Percentiles rank a stretch among this genome's conserved stretches.
Evolutionary conservation across 2,888 invertebrate species (phyloP).

Genomic region (Ophioninae sp.): DNA sequence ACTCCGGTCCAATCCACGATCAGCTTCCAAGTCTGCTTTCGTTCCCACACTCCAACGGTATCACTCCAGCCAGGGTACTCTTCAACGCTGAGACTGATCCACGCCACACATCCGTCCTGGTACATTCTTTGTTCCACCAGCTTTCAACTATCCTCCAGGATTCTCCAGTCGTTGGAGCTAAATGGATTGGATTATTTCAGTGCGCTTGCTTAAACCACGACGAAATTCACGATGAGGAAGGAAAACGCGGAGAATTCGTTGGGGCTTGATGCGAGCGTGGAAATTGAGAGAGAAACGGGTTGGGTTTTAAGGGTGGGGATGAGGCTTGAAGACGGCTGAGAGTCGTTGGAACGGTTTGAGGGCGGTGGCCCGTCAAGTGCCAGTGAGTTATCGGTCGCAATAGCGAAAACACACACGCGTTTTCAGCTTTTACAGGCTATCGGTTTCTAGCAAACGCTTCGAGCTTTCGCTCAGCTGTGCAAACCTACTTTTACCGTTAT

Average conservation of each 20-base stretch:
- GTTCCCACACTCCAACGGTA: slow-evolving; percentile 9
- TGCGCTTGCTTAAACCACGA: slow-evolving; percentile 66
- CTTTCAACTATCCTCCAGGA: slow-evolving; percentile 37
- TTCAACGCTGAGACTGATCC: slow-evolving; percentile 13
- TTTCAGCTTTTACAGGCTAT: slow-evolving; percentile 11
- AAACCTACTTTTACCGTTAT: slow-evolving; percentile 17
- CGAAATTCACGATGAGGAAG: slow-evolving; percentile 55
- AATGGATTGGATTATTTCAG: slow-evolving; percentile 72
- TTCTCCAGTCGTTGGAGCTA: slow-evolving; percentile 62
- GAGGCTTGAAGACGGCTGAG: slow-evolving; percentile 7
- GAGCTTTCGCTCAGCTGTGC: slow-evolving; percentile 3
- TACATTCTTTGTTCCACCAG: slow-evolving; percentile 27
- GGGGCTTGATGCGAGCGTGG: slow-evolving; percentile 20
- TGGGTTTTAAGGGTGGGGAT: background rate
- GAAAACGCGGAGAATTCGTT: slow-evolving; percentile 26
- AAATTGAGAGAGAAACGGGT: slow-evolving; percentile 16
- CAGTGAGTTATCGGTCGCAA: slow-evolving; percentile 68
- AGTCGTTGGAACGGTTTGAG: slow-evolving; percentile 53
- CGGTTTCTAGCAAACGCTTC: background rate
- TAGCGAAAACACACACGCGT: slow-evolving; percentile 55
- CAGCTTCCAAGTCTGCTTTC: slow-evolving; percentile 30
- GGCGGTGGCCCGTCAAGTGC: slow-evolving; percentile 59
- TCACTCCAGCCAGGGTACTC: slow-evolving; percentile 25
- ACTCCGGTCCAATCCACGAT: slow-evolving; percentile 24
- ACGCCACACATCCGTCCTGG: slow-evolving; percentile 45